A percentile compares a stretch with the other conserved stretches of the same genome.
Evolutionary conservation across 2,888 invertebrate genomes (phyloP).

Genomic region (Escarpia spicata): DNA sequence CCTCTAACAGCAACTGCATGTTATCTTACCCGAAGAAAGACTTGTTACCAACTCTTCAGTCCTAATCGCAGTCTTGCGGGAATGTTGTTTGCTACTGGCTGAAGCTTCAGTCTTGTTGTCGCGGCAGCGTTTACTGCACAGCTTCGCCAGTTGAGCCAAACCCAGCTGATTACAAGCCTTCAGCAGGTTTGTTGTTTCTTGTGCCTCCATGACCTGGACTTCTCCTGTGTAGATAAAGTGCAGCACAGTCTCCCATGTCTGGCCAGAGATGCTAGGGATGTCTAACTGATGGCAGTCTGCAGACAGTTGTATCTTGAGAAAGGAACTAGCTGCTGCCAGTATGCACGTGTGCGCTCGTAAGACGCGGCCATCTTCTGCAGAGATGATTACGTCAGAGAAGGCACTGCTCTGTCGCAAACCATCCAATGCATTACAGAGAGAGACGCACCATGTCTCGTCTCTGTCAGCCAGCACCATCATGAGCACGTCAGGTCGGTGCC

Average conservation of each 20-base stretch:
- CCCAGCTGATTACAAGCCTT: background rate
- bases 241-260: background rate
- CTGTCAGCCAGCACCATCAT: background rate
- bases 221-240: slow-evolving; percentile 4
- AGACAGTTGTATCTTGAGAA: background rate
- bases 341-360: background rate
- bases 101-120: background rate
- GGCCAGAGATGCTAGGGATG: background rate
- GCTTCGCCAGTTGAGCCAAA: background rate
- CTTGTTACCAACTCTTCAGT: background rate
- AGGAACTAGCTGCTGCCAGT: background rate
- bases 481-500: background rate
- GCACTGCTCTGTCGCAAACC: background rate
- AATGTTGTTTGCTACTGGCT: background rate
- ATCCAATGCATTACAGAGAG: background rate
- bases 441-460: background rate
- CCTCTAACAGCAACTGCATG: background rate
- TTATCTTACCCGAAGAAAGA: background rate
- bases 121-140: background rate
- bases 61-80: background rate
- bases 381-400: background rate
- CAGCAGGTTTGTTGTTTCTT: background rate
- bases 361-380: background rate
- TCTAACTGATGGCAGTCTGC: background rate
- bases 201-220: background rate